Percentiles rank a stretch among this genome's conserved stretches.
Conservation (phyloP, 2,888 invertebrate species). For the Seladonia tumulorum region DNA sequence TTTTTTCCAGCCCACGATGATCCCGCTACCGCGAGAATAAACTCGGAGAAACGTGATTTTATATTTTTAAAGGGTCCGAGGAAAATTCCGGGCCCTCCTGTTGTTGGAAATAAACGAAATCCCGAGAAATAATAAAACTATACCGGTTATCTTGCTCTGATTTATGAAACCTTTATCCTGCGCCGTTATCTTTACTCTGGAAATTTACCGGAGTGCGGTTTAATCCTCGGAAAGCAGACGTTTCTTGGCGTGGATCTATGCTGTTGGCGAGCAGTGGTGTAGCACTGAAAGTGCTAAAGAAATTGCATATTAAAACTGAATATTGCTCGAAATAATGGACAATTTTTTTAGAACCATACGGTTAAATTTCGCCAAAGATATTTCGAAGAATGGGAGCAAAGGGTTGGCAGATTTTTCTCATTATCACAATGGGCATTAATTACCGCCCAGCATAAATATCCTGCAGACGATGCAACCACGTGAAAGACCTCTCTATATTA, state of each 20-base stretch:
- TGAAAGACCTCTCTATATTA: conserved; percentile 48
- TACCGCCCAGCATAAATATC: conserved; percentile 7
- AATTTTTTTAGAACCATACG: background rate
- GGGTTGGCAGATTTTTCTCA: background rate
- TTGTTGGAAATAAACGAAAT: background rate
- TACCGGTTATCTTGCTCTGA: background rate
- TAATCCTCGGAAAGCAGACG: background rate
- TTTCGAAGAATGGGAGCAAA: background rate
- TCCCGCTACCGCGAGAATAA: background rate
- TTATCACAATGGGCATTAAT: background rate
- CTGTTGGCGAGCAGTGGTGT: background rate
- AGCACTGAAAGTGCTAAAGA: too few species aligned
- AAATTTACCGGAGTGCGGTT: background rate
- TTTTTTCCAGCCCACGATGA: background rate
- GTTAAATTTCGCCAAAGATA: background rate
- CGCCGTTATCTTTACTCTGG: background rate
- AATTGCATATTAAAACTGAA: background rate
- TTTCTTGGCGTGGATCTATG: background rate
- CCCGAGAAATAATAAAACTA: background rate
- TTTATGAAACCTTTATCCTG: background rate
- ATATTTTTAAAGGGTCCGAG: background rate
- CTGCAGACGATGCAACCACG: conserved; percentile 39
- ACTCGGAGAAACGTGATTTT: background rate
- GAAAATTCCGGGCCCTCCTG: background rate
- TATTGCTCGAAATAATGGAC: background rate